Evolutionary conservation across 92 coral and sea anemone genomes (phyloP).

Genomic region (Plumapathes pennacea): DNA sequence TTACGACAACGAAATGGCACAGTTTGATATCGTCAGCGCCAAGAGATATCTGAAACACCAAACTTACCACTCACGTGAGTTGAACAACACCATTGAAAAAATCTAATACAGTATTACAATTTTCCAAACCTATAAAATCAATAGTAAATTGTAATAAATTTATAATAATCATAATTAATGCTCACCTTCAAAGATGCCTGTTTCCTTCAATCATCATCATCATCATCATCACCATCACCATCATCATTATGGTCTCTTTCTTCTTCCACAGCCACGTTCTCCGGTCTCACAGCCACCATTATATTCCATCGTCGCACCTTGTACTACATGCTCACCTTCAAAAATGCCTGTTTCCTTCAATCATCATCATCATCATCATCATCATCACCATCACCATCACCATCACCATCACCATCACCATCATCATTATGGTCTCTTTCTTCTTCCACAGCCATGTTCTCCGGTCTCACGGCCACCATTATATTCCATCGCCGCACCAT

Average conservation of each 20-base stretch:
- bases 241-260: background rate
- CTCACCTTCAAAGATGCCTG: too few species aligned
- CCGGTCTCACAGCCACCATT: constrained; percentile 48
- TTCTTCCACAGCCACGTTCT: constrained; percentile 27
- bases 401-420: constrained; percentile 2
- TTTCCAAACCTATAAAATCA: background rate
- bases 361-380: constrained; percentile 1
- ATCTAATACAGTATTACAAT: background rate
- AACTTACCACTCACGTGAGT: constrained; percentile 82
- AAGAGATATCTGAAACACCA: constrained; percentile 73
- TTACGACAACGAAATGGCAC: constrained; percentile 97
- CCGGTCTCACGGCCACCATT: constrained; percentile 90
- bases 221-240: constrained; percentile 2
- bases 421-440: background rate
- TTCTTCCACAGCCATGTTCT: constrained; percentile 35
- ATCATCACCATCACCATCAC: constrained; percentile 2
- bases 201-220: background rate
- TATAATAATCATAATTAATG: too few species aligned
- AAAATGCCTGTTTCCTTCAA: background rate
- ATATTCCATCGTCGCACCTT: constrained; percentile 38
- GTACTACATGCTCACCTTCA: too few species aligned
- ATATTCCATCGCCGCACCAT: constrained; percentile 84
- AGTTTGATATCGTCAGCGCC: constrained; percentile 80
- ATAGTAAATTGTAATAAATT: too few species aligned
- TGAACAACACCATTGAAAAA: background rate